Evolutionary conservation across 2,888 invertebrate species (phyloP), one percentile per base, ranked within the genome.

Genomic region (Drosophila atripex): DNA sequence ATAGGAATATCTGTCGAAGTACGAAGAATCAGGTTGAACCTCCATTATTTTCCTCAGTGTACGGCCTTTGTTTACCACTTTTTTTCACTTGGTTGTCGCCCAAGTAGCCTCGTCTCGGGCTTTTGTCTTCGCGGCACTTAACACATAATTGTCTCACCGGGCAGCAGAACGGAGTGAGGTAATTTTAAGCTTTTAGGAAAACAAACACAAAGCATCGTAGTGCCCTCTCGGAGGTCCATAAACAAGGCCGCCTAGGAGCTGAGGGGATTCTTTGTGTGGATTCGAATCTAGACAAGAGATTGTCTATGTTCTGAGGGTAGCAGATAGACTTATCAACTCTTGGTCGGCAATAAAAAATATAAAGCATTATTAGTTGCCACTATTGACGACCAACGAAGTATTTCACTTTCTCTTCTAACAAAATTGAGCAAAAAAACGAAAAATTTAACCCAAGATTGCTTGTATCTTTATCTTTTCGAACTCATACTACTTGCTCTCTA

Each of bases 171-270:
- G 73, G 60, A 77, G 76, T 70, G 78, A 73, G 83, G 82, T 85
- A 77, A 85, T 82, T 85, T 85, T 73, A 64, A 77, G 76, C 79
- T 76, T 77, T 79, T 71, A 78, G 59, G 70, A 71, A 71, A 57
- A 73, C 71, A 63, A 58, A 35, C 7, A 35, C 35, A 35, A 35
- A 35, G n/a, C 5, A 35, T 14, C 7, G 14, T 6, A 32, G 7
- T 7, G 35, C n/a, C n/a, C 35, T n/a, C 28, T 2, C 28, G 28
- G 9, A 28, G 28, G 9, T 28, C 28, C 28, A 28, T 3, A 21
- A 38, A 51, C n/a, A 47, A 14, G 9, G 9, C 28, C 28, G 2
- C 28, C 4, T 14, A 5, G 35, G 12, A 8, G 25, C 32, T 47
- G 21, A n/a, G n/a, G n/a, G n/a, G n/a, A n/a, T 12, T 35, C 35